Base-by-base conservation (phyloP, 2,797 vertebrate species). In the Coccyzus lansbergi region DNA sequence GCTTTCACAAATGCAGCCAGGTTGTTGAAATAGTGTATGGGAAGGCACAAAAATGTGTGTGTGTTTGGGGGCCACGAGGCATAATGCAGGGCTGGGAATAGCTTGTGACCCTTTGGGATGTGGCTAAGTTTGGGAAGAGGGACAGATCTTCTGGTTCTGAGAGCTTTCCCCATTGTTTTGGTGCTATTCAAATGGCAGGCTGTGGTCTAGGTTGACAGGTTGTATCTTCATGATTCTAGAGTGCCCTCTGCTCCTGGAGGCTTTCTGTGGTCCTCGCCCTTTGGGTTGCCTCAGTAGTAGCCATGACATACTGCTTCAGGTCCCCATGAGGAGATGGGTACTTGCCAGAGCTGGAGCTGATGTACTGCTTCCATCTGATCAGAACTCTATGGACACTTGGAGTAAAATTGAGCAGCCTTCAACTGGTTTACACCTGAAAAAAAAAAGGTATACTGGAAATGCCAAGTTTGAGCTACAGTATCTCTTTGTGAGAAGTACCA, bases 11-110 rank as follows among this genome's bases (percentile, higher is more conserved):
- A 48, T 33, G 28, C 63, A 62, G 13, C 16, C 12, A 56, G 31
- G 7, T 12, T 63, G 15, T 84, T 71, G 44, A 38, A 72, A 44
- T 13, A 19, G 36, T 18, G 4, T 40, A 29, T 0, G 0, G 31
- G 40, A 83, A 42, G 24, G 33, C 14, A 13, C 3, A 3, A n/a
- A 56, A 53, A 1, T 3, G 16, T 31, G 16, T 69, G 16, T 69
- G 26, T 53, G 38, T 64, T 78, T 44, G 15, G 22, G 21, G 28
- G 14, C 29, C 29, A 26, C 55, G 55, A 38, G 64, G 16, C 13
- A 33, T 64, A 74, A 46, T 10, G 51, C 52, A 34, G 71, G 59
- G 31, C 80, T 92, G 44, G 51, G 33, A 82, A 88, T 65, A 83
- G 29, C 5, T 38, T 34, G n/a, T 56, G 44, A 19, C 33, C 56